phyloP scores from a whole-genome alignment of 2,113 vertebrate species.

The Sinosuthora webbiana region DNA sequence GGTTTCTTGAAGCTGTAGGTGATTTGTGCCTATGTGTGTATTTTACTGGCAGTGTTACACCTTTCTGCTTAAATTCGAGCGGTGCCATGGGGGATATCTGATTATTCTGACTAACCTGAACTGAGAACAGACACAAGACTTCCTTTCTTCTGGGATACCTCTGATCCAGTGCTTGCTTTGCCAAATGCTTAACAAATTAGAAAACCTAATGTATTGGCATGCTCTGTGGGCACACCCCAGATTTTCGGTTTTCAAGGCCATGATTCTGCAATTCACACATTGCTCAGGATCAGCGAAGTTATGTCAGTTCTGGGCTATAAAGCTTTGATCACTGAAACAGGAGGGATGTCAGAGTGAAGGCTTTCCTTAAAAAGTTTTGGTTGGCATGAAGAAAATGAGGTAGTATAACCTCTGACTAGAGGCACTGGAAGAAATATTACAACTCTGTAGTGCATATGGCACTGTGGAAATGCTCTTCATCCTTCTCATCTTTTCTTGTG shows the following conservation, averaged over 20 bases:
- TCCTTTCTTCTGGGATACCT: not conserved
- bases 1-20: not conserved
- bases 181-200: constrained; percentile 21
- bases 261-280: not conserved
- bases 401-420: not conserved
- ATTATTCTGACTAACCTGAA: not conserved
- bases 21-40: not conserved
- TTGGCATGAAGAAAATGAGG: not conserved
- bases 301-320: not conserved
- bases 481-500: constrained; percentile 43
- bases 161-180: constrained; percentile 12
- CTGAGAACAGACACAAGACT: not conserved
- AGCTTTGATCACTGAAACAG: not conserved
- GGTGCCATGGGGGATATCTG: not conserved
- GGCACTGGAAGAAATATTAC: not conserved
- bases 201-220: constrained; percentile 5
- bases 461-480: constrained; percentile 3
- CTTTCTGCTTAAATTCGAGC: not conserved
- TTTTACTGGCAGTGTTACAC: not conserved
- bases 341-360: not conserved
- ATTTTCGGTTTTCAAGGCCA: not conserved
- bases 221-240: not conserved
- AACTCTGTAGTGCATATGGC: not conserved
- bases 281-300: not conserved
- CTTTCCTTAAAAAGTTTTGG: not conserved